A percentile compares a stretch with the other conserved stretches of the same genome.
These are phyloP conservation scores for Hypselothyrea guttata DNA, from an alignment of 2,888 invertebrate species.

Conservation along the genomic window DNA sequence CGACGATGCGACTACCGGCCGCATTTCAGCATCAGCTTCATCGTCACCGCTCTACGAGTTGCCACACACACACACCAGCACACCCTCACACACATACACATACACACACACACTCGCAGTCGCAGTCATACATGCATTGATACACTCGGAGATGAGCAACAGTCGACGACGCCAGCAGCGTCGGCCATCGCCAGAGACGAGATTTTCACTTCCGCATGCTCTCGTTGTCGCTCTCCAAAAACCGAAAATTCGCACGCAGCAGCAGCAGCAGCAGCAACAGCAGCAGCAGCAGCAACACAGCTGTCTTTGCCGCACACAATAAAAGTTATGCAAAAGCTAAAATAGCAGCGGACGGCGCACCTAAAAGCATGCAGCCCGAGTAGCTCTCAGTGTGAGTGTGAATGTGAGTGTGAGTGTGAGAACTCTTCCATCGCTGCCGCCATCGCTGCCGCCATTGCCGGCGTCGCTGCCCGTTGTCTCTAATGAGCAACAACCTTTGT, in stretches of 20 bases:
- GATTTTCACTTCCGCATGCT: conserved; percentile 57
- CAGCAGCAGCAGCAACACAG: conserved; percentile 15
- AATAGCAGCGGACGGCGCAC: conserved; percentile 47
- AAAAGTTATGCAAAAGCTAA: conserved; percentile 73
- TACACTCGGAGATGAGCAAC: conserved; percentile 68
- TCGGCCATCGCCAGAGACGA: conserved; percentile 23
- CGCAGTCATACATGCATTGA: conserved; percentile 5
- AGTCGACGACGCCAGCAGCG: conserved; percentile 53
- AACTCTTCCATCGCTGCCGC: too few relatives aligned
- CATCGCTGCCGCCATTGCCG: conserved; percentile 1
- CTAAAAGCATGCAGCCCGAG: conserved; percentile 63
- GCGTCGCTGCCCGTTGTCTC: conserved; percentile 22
- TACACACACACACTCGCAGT: conserved; percentile 16
- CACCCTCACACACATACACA: conserved; percentile 25
- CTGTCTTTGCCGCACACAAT: conserved; percentile 60
- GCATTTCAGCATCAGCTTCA: conserved; percentile 66
- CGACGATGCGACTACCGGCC: conserved; percentile 78
- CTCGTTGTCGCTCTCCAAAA: conserved; percentile 55
- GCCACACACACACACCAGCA: conserved; percentile 30
- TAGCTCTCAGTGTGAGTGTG: too few relatives aligned
- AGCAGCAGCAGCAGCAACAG: too few relatives aligned
- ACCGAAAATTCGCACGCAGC: conserved; percentile 22
- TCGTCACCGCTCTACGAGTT: conserved; percentile 29
- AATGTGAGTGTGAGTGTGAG: conserved; percentile 8
- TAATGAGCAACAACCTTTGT: conserved; percentile 48